These are phyloP conservation scores for Tapirus indicus DNA, from an alignment of 2,797 vertebrate species.

Conservation along the genomic window DNA sequence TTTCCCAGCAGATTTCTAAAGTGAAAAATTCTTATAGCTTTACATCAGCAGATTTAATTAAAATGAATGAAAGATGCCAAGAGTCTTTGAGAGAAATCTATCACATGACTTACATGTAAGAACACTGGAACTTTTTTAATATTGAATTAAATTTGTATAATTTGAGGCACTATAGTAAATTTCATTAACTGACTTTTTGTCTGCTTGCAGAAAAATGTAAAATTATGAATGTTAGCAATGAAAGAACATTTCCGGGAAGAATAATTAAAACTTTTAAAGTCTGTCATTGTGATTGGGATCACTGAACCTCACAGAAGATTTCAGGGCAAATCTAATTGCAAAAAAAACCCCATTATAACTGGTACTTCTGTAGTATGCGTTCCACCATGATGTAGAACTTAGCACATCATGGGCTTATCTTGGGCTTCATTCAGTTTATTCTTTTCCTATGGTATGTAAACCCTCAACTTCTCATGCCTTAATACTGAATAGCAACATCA, in stretches of 20 bases:
- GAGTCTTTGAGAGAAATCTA: slow-evolving; percentile 98
- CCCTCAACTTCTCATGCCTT: background rate
- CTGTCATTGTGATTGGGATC: background rate
- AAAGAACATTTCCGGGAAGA: background rate
- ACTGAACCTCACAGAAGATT: slow-evolving; percentile 3
- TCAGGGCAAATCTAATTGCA: slow-evolving; percentile 15
- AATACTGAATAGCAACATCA: background rate
- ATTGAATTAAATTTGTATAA: slow-evolving; percentile 69
- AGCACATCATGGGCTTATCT: background rate
- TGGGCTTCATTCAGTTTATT: slow-evolving; percentile 3
- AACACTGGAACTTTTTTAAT: slow-evolving; percentile 75
- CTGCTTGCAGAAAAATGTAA: slow-evolving; percentile 12
- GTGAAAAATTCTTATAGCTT: slow-evolving; percentile 96
- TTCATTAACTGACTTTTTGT: slow-evolving; percentile 60
- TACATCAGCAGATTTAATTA: slow-evolving; percentile 96
- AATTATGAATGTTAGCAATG: slow-evolving; percentile 52
- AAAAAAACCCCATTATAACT: background rate
- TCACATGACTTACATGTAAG: slow-evolving; percentile 99
- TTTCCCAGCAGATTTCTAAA: slow-evolving; percentile 92
- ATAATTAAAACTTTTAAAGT: slow-evolving; percentile 12
- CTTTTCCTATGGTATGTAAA: background rate
- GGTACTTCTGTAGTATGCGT: background rate
- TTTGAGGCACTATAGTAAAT: slow-evolving; percentile 60
- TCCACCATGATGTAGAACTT: background rate
- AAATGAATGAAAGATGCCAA: slow-evolving; percentile 98